Evolutionary conservation across 2,888 invertebrate genomes (phyloP), one percentile per base, ranked within the genome.

Genomic region (Phaedon cochleariae): DNA sequence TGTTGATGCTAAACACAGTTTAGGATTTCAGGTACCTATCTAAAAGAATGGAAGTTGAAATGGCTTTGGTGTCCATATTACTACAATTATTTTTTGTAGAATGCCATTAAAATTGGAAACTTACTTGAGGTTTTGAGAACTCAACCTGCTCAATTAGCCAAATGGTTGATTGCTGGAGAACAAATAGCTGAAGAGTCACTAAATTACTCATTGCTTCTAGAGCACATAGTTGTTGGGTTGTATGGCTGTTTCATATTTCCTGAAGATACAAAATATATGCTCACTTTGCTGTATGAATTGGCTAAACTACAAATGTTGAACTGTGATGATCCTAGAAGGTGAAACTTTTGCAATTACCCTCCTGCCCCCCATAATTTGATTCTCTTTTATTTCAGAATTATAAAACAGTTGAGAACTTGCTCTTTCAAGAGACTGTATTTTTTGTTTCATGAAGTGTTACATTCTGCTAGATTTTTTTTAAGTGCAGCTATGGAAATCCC

Each of bases 401-500:
- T 98, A 48, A 89, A 94, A 21, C 90, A 93, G 45, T 41, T 41
- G 26, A 94, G 94, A 61, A 92, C 93, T 4, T 95, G 95, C 79
- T 93, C 96, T 2, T 94, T 98, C 79, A 90, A 94, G 12, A 87
- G 91, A 10, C 86, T 97, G 48, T 98, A 96, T 85, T 91, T 92
- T 48, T 90, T 93, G 59, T 92, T 96, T 79, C 93, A 93, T 58
- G 98, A 98, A 78, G 92, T 93, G 0, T 88, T 97, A 75, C 92
- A 95, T 75, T 93, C 96, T 0, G 95, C 97, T 0, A 93, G 96
- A 74, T 90, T 97, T 76, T 98, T 98, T 85, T 88, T 99, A 20
- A 93, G 96, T 1, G 94, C 97, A 0, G 94, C 97, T 0, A 86
- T 98, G 10, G 94, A 96, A 82, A 92, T 91, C 49, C 97, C 98